Base-by-base conservation (phyloP, 2,797 vertebrate genomes). In the Malurus splendens region DNA sequence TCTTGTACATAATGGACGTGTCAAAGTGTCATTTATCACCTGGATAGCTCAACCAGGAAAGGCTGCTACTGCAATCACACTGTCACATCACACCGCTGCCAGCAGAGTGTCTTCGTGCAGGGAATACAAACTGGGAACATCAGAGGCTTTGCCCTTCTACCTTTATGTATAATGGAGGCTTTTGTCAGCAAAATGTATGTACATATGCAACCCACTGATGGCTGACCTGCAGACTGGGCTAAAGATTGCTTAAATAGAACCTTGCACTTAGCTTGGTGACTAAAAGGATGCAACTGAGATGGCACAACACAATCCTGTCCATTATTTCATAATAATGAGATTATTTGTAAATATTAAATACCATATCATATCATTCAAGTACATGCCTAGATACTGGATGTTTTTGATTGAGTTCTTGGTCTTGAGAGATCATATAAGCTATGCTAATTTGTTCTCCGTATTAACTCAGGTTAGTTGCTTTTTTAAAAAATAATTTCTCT, bases 1-100 rank as follows among this genome's bases (percentile, higher is more conserved):
- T 42, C 44, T 73, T 0, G 0, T 16, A 50, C 13, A 4, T 7
- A 47, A 48, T 33, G n/a, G 41, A 55, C 0, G 8, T 17, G 30
- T 16, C 25, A 19, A 77, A 78, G 44, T 9, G 30, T 41, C 36
- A 81, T 72, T 86, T 65, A 81, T 87, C 47, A 65, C 42, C 24
- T 20, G 51, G 32, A 65, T 12, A 72, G 61, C 32, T 83, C n/a
- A 27, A 36, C 9, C 73, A 70, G 39, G 23, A 68, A 82, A 68
- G 24, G 62, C 38, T 90, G 71, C 28, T 82, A 32, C 7, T 75
- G 33, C 73, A 81, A 32, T 50, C 56, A 62, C 30, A 18, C 5
- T 42, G 44, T 12, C 44, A 45, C 45, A 70, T 39, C 15, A 70
- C 39, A 12, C 17, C 45, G 61, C 55, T 72, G 51, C 16, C 50